Evolutionary conservation across 2,113 vertebrate genomes (phyloP), one percentile per base, ranked within the genome.

Genomic region (Propithecus coquereli): DNA sequence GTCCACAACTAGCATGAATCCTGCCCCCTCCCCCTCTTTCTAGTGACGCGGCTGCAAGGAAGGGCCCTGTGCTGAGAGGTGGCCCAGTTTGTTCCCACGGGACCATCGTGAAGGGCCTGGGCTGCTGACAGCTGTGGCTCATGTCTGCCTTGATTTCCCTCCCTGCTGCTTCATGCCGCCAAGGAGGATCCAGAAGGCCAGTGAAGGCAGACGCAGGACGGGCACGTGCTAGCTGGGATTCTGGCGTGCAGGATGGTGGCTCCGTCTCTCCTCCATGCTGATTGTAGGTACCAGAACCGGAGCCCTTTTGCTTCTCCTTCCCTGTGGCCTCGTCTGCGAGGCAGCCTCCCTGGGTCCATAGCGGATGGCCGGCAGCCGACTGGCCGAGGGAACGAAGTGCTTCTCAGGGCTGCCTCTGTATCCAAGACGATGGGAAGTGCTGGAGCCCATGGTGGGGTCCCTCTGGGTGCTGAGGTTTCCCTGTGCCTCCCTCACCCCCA

Each of bases 401-500:
- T 80, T 59, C 37, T 68, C 18, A 45, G 45, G 25, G 27, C 45
- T 30, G 13, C 10, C 27, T 66, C 12, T 54, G 16, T 18, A 27
- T 47, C 52, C 22, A 30, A 9, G 52, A 37, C 10, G 30, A 10
- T 40, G 34, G 12, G 16, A 32, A 27, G 74, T 8, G 4, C 32
- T 14, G 32, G 66, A 32, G 34, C 34, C 59, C 11, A 0, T 74
- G 87, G 22, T 23, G 5, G 18, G 74, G 74, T 66, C 45, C n/a
- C 76, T 65, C 45, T n/a, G 59, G 45, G 45, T 16, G 2, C 25
- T 20, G 59, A 65, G 25, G 18, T 23, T 20, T 37, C 45, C 34
- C n/a, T 2, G 11, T 50, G 47, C 5, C 13, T 12, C 22, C 22
- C n/a, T 5, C 12, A 12, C 14, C 30, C 40, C 13, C 3, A 5